A percentile compares a stretch with the other conserved stretches of the same genome.
These are phyloP conservation scores for Morinoia aosen DNA, from an alignment of 2,888 invertebrate species.

Conservation along the genomic window DNA sequence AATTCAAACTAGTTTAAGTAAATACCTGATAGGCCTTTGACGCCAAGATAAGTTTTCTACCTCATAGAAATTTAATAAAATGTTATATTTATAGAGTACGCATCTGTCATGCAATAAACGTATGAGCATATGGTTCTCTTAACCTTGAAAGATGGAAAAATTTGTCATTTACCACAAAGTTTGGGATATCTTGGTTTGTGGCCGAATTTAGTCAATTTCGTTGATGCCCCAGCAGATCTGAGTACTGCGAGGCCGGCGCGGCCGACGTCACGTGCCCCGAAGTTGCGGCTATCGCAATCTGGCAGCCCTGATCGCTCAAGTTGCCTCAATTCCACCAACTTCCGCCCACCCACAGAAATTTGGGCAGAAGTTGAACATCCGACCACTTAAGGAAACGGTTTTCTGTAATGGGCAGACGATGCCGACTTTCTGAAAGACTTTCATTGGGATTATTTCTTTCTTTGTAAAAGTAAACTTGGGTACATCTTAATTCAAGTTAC, in stretches of 20 bases:
- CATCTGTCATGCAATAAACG: no score
- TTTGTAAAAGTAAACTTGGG: not conserved
- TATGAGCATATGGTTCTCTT: no score
- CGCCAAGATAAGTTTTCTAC: no score
- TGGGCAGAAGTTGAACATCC: not conserved
- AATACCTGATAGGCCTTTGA: no score
- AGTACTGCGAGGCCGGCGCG: not conserved
- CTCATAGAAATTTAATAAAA: no score
- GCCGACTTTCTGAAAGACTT: not conserved
- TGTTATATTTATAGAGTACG: no score
- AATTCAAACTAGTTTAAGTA: no score
- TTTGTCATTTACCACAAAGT: no score
- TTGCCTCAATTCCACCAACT: not conserved
- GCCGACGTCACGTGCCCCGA: not conserved
- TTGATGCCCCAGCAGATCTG: not conserved
- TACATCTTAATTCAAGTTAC: not conserved
- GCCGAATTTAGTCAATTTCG: not conserved
- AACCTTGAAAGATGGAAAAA: no score
- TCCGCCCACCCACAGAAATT: conserved; percentile 17
- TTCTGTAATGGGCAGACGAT: not conserved
- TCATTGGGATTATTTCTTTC: not conserved
- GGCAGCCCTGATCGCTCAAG: not conserved
- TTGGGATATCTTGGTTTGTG: no score
- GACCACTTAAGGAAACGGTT: conserved; percentile 6
- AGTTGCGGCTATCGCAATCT: not conserved